Evolutionary conservation across 2,113 vertebrate species (phyloP), one percentile per base, ranked within the genome.

Genomic region (Emydocephalus ijimae): DNA sequence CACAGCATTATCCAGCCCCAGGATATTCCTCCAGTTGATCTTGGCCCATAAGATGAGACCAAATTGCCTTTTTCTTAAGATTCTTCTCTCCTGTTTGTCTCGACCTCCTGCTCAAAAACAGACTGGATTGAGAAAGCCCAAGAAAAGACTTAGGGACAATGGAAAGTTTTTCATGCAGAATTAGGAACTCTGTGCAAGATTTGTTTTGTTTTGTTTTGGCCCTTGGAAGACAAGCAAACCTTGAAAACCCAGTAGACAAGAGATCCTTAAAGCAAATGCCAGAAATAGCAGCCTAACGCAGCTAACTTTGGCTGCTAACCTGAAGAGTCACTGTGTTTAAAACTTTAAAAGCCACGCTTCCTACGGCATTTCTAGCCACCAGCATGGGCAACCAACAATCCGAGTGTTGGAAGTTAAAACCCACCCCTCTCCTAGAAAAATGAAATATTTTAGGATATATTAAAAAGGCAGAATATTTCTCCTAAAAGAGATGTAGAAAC

Each of bases 211-310:
- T 64, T 87, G 93, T 48, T 88, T 52, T 48, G 93, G 85, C 94
- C 93, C 48, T 92, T 94, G 95, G 94, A 92, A 95, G 92, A 93
- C 64, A 92, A 61, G 55, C 92, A 92, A 95, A 85, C 89, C 94
- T 85, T 95, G 89, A 96, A 97, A 96, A 95, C 91, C 96, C 93
- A 94, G 89, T 39, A 94, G 91, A 96, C 94, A 94, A 55, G 23
- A 92, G 91, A 91, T 43, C 92, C 59, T 92, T 0, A 0, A 94
- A 91, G 24, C 91, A 92, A 89, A 59, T 94, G 95, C 23, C 91
- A 94, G 59, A 94, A 94, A 95, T 0, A 93, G 90, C 94, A 94
- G 89, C 96, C 96, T 96, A 94, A 96, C 96, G 95, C 85, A 57
- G 91, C 95, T 96, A 97, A 52, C 59, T 26, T 24, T 11, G 74